These are phyloP conservation scores for Pyrochroa serraticornis DNA, from an alignment of 2,888 invertebrate genomes.

Conservation along the genomic window DNA sequence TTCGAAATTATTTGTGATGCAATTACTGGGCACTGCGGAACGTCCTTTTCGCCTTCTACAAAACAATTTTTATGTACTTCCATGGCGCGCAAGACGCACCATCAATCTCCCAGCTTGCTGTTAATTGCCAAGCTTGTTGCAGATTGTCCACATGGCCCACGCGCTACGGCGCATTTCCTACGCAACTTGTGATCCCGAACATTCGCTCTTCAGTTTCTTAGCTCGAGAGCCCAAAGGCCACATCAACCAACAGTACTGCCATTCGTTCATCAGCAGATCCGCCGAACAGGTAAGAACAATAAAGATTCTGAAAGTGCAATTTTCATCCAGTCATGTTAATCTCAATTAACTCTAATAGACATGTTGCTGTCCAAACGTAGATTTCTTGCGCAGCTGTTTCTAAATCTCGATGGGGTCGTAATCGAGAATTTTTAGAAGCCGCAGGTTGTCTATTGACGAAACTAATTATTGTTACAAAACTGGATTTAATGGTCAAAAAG, in stretches of 20 bases:
- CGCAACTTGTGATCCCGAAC: slow-evolving; percentile 82
- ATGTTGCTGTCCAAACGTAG: slow-evolving; percentile 1
- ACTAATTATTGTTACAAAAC: no score
- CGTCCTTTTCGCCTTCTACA: neutral
- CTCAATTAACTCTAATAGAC: neutral
- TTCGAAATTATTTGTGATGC: no score
- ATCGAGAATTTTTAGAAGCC: no score
- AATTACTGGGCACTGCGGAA: no score
- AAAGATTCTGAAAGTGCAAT: neutral
- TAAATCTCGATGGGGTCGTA: no score
- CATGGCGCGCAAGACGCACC: slow-evolving; percentile 25
- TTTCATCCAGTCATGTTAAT: neutral
- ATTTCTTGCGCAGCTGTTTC: neutral
- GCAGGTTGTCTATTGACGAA: no score
- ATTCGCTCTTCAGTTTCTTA: slow-evolving; percentile 81
- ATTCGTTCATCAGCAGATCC: slow-evolving; percentile 78
- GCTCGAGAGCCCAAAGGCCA: slow-evolving; percentile 73
- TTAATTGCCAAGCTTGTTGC: slow-evolving; percentile 53
- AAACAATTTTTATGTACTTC: neutral
- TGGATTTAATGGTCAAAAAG: neutral
- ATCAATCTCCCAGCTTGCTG: slow-evolving; percentile 33
- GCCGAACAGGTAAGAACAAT: slow-evolving; percentile 72
- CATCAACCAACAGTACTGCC: slow-evolving; percentile 77
- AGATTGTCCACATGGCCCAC: slow-evolving; percentile 85
- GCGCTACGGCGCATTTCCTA: slow-evolving; percentile 82